Base-by-base conservation (phyloP, 1,140 invertebrate genomes). In the Ladona fulva region DNA sequence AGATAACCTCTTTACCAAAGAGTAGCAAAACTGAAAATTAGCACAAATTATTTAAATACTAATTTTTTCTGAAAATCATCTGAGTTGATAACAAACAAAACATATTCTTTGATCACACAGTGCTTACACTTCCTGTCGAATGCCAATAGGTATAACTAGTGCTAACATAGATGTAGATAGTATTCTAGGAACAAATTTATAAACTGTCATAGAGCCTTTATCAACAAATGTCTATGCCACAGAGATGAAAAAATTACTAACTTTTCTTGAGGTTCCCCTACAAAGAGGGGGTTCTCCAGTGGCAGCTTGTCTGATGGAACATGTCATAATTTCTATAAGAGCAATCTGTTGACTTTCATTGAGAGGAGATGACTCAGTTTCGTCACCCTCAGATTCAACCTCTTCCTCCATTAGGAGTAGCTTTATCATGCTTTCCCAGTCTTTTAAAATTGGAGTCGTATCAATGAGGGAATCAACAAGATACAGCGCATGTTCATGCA, bases 351-450 rank as follows among this genome's bases (percentile, higher is more conserved):
- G 89, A 78, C 93, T 88, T 85, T 97, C 96, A 86, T 97, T 94
- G 24, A 97, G 86, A 1, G 93, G 89, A 87, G 98, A 12, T 22
- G 12, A 66, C 52, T 22, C 52, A 16, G 52, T 16, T 16, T 66
- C 52, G 1, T 66, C 52, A 66, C 3, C 97, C 86, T 98, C 97
- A 77, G 91, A 91, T 16, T 91, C 90, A 3, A 95, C 95, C 7
- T 96, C 92, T 83, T 99, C 97, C 85, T 98, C 97, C 10, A 99
- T 85, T 76, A 99, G 84, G 16, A 66, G n/a, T 77, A 99, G 87
- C 87, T 99, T 97, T 0, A 96, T 98, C 97, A 99, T 99, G 83
- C 97, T 98, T 84, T 99, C 96, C 97, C 97, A 99, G 86, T 99
- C 98, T 85, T 97, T 99, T 90, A 99, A 96, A 96, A 99, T 99